Evolutionary conservation across 2,113 vertebrate species (phyloP).

Genomic region (Crotophaga sulcirostris): DNA sequence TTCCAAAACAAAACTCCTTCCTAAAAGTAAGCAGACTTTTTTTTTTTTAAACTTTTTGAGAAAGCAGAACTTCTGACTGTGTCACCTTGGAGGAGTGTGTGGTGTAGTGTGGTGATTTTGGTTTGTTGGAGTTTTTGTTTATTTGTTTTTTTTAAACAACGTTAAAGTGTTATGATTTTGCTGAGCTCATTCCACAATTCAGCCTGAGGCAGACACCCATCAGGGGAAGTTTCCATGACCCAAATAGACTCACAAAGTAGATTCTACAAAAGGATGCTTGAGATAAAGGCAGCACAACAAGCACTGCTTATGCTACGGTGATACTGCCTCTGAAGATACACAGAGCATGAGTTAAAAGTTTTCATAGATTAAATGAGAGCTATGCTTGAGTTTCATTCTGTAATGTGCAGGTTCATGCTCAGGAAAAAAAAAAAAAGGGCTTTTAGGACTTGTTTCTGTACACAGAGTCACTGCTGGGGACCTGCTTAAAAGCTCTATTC

Average conservation of each 20-base stretch:
- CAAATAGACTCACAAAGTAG: neutral
- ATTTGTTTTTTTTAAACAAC: neutral
- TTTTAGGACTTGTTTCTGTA: neutral
- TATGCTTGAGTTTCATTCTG: neutral
- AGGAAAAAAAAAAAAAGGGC: neutral
- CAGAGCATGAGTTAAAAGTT: neutral
- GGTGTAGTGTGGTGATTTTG: neutral
- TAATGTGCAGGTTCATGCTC: neutral
- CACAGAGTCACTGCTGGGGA: rapidly evolving
- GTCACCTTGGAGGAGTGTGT: neutral
- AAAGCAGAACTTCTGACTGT: neutral
- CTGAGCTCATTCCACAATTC: neutral
- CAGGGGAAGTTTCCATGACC: neutral
- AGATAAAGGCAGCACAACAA: neutral
- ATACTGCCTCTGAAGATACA: neutral
- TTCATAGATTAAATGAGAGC: neutral
- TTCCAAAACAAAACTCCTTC: neutral
- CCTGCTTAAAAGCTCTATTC: neutral
- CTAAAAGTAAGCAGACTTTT: neutral
- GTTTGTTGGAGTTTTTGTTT: neutral
- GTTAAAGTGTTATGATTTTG: neutral
- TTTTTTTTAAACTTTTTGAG: neutral
- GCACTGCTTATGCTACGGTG: neutral
- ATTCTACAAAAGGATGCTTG: neutral
- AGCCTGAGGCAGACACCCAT: neutral